phyloP scores from a whole-genome alignment of 1,140 invertebrate genomes.

The Pinna nobilis region DNA sequence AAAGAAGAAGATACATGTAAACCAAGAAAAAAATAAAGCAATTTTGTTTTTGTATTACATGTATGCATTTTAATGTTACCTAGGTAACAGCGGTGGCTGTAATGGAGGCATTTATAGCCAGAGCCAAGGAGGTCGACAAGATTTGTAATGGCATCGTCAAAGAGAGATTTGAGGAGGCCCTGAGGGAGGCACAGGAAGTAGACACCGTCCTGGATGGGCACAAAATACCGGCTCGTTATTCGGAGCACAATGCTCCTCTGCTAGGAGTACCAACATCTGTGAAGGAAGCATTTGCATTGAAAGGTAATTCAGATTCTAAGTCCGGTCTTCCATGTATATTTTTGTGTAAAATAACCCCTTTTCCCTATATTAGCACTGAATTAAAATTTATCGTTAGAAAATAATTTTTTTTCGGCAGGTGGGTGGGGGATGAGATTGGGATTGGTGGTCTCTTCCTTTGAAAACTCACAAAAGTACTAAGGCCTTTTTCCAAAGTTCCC shows the following conservation, averaged over 20 bases:
- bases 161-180: slow-evolving; percentile 64
- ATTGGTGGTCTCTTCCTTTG: too few relatives aligned
- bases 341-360: neutral
- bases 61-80: neutral
- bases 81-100: slow-evolving; percentile 68
- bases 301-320: slow-evolving; percentile 65
- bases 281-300: slow-evolving; percentile 71
- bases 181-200: slow-evolving; percentile 63
- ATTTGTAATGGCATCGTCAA: slow-evolving; percentile 66
- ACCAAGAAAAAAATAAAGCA: too few relatives aligned
- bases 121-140: slow-evolving; percentile 65
- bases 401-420: too few relatives aligned
- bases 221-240: slow-evolving; percentile 49
- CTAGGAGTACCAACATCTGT: slow-evolving; percentile 72
- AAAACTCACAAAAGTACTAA: too few relatives aligned
- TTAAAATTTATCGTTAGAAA: neutral
- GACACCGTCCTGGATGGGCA: slow-evolving; percentile 58
- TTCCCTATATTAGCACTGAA: neutral
- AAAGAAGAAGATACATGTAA: too few relatives aligned
- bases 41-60: neutral
- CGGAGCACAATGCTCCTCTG: slow-evolving; percentile 62
- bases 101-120: slow-evolving; percentile 63
- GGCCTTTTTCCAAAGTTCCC: too few relatives aligned
- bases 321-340: neutral
- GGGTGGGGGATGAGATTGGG: too few relatives aligned